Evolutionary conservation across 1,140 invertebrate genomes (phyloP).

Genomic region (Polyergus mexicanus): DNA sequence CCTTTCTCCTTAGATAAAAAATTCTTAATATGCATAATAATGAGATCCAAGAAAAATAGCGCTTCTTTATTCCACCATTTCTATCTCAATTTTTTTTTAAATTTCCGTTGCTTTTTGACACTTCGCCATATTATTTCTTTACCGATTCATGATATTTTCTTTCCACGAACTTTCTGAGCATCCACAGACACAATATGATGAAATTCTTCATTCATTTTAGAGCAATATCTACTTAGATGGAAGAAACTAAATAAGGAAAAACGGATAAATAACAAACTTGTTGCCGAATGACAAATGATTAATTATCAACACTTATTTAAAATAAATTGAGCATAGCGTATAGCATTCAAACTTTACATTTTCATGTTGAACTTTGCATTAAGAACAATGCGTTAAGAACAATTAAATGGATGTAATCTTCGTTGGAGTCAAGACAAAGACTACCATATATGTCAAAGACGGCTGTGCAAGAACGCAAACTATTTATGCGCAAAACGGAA

Average conservation of each 20-base stretch:
- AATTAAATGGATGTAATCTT: slow-evolving; percentile 12
- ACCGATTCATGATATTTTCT: neutral
- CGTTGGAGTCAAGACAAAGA: slow-evolving; percentile 6
- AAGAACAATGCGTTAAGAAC: slow-evolving; percentile 39
- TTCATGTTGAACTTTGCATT: slow-evolving; percentile 4
- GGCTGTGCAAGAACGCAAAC: neutral
- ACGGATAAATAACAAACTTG: neutral
- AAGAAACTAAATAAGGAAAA: neutral
- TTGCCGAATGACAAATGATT: neutral
- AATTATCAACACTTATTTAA: neutral
- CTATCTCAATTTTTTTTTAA: neutral
- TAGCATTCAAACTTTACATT: slow-evolving; percentile 39
- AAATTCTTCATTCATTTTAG: neutral
- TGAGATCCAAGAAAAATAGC: neutral
- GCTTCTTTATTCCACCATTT: neutral
- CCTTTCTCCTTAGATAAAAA: neutral
- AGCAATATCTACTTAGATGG: neutral
- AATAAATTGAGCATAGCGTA: neutral
- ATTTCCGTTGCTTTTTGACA: neutral
- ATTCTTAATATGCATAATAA: neutral
- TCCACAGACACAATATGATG: neutral
- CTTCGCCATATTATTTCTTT: neutral
- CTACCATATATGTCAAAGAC: slow-evolving; percentile 49
- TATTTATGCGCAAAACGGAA: slow-evolving; percentile 37
- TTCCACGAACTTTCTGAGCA: neutral